Evolutionary conservation across 2,113 vertebrate species (phyloP).

Genomic region (Cottus gobio): DNA sequence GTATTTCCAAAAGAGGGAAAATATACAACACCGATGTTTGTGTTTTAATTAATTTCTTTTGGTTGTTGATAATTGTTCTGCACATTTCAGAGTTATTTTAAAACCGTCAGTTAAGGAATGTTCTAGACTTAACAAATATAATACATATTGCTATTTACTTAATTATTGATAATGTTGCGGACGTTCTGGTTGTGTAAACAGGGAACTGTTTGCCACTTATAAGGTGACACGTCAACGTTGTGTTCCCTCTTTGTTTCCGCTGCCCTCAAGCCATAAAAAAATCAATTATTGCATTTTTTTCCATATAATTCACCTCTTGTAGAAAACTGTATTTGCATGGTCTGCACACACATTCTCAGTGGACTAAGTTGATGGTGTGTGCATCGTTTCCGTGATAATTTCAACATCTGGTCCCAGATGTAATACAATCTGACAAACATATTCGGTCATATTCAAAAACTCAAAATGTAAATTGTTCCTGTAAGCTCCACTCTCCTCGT

Average conservation of each 20-base stretch:
- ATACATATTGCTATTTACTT: too few relatives aligned
- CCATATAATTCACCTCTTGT: background rate
- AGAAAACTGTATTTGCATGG: background rate
- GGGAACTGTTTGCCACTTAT: background rate
- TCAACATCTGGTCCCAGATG: background rate
- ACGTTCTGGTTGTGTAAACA: background rate
- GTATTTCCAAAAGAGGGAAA: too few relatives aligned
- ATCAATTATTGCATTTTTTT: background rate
- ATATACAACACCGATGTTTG: too few relatives aligned
- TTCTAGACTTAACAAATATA: too few relatives aligned
- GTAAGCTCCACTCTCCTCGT: background rate
- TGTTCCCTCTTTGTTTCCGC: too few relatives aligned
- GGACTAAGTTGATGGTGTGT: background rate
- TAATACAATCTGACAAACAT: conserved; percentile 16
- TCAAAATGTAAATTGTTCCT: conserved; percentile 12
- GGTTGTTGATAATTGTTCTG: too few relatives aligned
- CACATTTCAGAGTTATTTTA: too few relatives aligned
- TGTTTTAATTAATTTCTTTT: too few relatives aligned
- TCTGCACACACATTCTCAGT: background rate
- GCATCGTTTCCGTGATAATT: background rate
- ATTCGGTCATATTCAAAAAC: conserved; percentile 15
- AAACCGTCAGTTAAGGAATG: too few relatives aligned
- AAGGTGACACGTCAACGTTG: background rate
- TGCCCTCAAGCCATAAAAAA: background rate
- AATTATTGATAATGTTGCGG: background rate